Evolutionary conservation across 2,888 invertebrate species (phyloP), one percentile per base, ranked within the genome.

Genomic region (Ornithoptera alexandrae): DNA sequence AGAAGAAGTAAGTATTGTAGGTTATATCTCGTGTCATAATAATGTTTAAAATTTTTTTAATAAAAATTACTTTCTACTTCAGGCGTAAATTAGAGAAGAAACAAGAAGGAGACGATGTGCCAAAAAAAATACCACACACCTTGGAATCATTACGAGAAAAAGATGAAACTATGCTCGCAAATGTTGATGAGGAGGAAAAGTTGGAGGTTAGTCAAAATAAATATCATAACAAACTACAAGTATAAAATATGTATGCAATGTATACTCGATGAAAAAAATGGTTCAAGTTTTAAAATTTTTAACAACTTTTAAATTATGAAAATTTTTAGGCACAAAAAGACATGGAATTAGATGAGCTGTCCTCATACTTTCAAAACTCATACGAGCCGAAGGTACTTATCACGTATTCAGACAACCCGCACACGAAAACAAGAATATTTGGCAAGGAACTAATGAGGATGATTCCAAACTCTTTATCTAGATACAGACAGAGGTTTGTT

Each of bases 321-420:
- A 39, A 1, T 67, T 84, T 82, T 50, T 79, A 93, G 93, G 92
- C 89, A 57, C 93, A 94, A 81, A 93, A 95, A 76, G 97, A 97
- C 79, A 92, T 97, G 78, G 95, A 96, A 79, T 88, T 95, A 57
- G 97, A 99, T 90, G 98, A 99, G 84, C 95, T 98, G 79, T 95
- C 97, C 68, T 85, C 95, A 24, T 99, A 98, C 86, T 99, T 97
- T 84, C 94, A 95, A 75, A 95, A 97, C 72, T 94, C 95, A 8
- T 97, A 97, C 78, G 96, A 96, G 76, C 99, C 99, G 0, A 99
- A 98, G 93, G 96, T 99, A 39, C 90, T 99, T n/a, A 97, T 99
- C 67, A 99, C 99, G 15, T 98, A 96, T 77, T 95, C 97, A 0
- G 98, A 98, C 82, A 97, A 98, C 91, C 98, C 99, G 0, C 95